Base-by-base conservation (phyloP, 2,888 invertebrate genomes). In the Scelioninae gen. 2 region DNA sequence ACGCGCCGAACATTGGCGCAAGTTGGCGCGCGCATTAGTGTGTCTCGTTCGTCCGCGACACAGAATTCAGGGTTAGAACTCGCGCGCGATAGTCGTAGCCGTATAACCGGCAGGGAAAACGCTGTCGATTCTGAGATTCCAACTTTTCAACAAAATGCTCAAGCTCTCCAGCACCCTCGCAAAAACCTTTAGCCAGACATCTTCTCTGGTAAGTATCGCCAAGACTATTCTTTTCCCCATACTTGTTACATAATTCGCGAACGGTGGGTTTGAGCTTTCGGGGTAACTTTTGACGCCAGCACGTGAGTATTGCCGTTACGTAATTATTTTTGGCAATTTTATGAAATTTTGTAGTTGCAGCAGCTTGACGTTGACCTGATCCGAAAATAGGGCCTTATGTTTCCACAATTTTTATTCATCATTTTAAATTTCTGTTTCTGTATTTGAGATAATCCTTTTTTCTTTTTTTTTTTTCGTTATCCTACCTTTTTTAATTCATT, bases 61-160 rank as follows among this genome's bases (percentile, higher is more conserved):
- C 25, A n/a, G 39, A n/a, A 61, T 61, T 61, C 61, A 48, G 61
- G 61, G 61, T 61, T 61, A 61, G 61, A 50, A 35, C 60, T 60
- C 25, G 33, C 60, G 31, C 57, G 35, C 43, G 22, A 61, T 16
- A 28, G 35, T 22, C 57, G 11, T 31, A 28, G 13, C 18, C 18
- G 57, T 33, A 45, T 11, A n/a, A n/a, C 19, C 11, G 9, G 22
- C 53, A 13, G 53, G 18, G 16, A 41, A 16, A 55, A 16, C 37
- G 13, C n/a, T 22, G 53, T n/a, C n/a, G n/a, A n/a, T n/a, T n/a
- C n/a, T n/a, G n/a, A n/a, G n/a, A n/a, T n/a, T n/a, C n/a, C n/a
- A n/a, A n/a, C n/a, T n/a, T n/a, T 7, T 35, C 45, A 7, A 9
- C 55, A 19, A 61, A 50, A 61, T 61, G 61, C 50, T 61, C 28